phyloP scores from a whole-genome alignment of 2,888 invertebrate genomes.

The Sturmia bella region DNA sequence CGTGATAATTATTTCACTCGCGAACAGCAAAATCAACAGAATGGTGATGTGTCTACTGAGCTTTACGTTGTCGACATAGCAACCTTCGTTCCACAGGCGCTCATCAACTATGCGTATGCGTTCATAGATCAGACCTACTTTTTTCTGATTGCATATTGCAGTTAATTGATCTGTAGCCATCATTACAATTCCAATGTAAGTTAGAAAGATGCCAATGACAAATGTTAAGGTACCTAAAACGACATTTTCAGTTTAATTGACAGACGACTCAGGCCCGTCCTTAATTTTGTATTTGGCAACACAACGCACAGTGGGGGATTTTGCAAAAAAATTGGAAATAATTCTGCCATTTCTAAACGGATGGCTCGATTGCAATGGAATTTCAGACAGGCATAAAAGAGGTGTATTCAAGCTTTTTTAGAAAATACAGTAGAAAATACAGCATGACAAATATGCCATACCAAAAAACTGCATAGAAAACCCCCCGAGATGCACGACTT shows the following conservation, averaged over 20 bases:
- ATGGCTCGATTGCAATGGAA: too few species aligned
- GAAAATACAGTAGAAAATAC: too few species aligned
- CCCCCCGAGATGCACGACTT: too few species aligned
- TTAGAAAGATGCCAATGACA: constrained; percentile 81
- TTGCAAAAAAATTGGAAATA: too few species aligned
- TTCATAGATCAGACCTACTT: constrained; percentile 77
- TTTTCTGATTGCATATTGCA: constrained; percentile 78
- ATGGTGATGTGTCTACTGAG: constrained; percentile 75
- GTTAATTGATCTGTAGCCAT: constrained; percentile 80
- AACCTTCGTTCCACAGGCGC: constrained; percentile 77
- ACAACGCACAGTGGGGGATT: too few species aligned
- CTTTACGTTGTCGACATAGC: constrained; percentile 75
- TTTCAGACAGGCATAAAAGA: too few species aligned
- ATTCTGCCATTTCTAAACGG: too few species aligned
- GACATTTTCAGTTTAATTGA: not conserved
- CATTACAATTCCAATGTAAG: constrained; percentile 81
- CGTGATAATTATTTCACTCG: constrained; percentile 76
- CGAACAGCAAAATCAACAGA: constrained; percentile 75
- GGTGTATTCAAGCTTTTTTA: too few species aligned
- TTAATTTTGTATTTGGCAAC: too few species aligned
- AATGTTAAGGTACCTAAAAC: constrained; percentile 79
- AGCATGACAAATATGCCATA: too few species aligned
- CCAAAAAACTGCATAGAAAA: too few species aligned
- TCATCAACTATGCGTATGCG: constrained; percentile 79
- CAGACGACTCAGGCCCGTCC: not conserved